Evolutionary conservation across 1,140 invertebrate genomes (phyloP).

Genomic region (Pissodes strobi): DNA sequence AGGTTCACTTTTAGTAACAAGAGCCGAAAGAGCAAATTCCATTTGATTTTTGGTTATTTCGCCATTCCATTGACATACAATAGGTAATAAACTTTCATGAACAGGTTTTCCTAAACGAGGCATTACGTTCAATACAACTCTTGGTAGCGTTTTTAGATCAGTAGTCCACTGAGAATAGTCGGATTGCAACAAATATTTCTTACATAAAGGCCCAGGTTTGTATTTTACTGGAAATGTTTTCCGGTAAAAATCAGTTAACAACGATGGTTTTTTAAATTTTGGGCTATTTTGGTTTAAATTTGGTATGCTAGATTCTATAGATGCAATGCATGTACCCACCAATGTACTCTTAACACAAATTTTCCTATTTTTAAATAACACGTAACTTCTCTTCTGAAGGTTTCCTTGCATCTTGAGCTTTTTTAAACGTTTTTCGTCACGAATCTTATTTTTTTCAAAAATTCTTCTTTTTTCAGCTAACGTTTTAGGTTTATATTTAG

Average conservation of each 20-base stretch:
- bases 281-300: too few species aligned
- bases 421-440: slow-evolving; percentile 25
- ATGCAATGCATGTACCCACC: slow-evolving; percentile 29
- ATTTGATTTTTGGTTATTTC: slow-evolving; percentile 48
- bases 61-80: slow-evolving; percentile 40
- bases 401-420: slow-evolving; percentile 18
- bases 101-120: slow-evolving; percentile 50
- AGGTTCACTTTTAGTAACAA: too few species aligned
- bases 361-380: slow-evolving; percentile 43
- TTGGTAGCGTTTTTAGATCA: slow-evolving; percentile 49
- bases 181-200: slow-evolving; percentile 50
- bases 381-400: slow-evolving; percentile 33
- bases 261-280: slow-evolving; percentile 41
- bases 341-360: slow-evolving; percentile 32
- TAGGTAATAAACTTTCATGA: slow-evolving; percentile 39
- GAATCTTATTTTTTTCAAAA: slow-evolving; percentile 40
- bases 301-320: slow-evolving; percentile 17
- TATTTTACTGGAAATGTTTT: slow-evolving; percentile 34
- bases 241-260: slow-evolving; percentile 27
- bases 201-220: slow-evolving; percentile 54
- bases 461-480: slow-evolving; percentile 52
- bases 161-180: slow-evolving; percentile 40
- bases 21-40: slow-evolving; percentile 53
- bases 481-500: slow-evolving; percentile 51
- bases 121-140: slow-evolving; percentile 48